phyloP scores from a whole-genome alignment of 2,888 invertebrate genomes.

The Rhamnusium bicolor region DNA sequence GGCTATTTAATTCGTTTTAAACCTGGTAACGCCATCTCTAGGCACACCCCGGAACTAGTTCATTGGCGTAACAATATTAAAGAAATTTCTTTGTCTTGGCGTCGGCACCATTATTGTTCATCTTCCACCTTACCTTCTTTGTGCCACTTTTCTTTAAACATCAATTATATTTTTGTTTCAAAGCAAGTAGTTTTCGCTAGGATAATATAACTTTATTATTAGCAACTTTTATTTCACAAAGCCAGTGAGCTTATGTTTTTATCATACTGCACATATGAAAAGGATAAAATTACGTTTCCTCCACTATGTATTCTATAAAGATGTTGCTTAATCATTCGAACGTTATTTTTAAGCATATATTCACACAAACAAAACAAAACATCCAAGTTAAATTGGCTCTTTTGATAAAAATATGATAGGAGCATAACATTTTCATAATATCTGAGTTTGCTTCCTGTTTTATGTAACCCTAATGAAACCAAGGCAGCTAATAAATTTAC shows the following conservation, averaged over 20 bases:
- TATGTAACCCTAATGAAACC: not conserved
- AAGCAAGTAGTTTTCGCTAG: no score
- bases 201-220: no score
- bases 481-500: slow-evolving; percentile 7
- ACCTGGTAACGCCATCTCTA: no score
- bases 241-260: not conserved
- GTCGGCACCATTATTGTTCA: no score
- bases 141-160: no score
- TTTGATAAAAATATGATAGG: not conserved
- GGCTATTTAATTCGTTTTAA: no score
- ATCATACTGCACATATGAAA: not conserved
- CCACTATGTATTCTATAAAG: not conserved
- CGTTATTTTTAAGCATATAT: not conserved
- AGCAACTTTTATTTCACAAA: no score
- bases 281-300: not conserved
- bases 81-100: no score
- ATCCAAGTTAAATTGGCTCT: not conserved
- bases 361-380: not conserved
- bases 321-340: not conserved
- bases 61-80: no score
- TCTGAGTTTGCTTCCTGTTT: not conserved
- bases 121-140: no score
- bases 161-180: no score
- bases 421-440: not conserved
- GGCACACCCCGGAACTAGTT: no score